Percentiles rank a stretch among this genome's conserved stretches.
phyloP scores from a whole-genome alignment of 2,888 invertebrate genomes.

The Allolobophora icterica region DNA sequence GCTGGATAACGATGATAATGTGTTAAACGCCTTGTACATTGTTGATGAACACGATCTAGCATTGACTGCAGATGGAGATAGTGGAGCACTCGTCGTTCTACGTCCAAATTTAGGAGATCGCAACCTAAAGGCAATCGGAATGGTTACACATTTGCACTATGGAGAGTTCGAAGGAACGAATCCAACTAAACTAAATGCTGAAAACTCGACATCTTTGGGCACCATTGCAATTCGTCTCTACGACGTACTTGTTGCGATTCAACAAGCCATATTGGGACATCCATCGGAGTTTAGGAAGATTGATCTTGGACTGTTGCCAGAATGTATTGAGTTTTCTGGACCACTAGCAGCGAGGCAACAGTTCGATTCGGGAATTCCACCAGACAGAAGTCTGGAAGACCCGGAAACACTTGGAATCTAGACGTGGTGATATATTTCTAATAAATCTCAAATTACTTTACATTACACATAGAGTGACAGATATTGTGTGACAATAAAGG shows the following conservation, averaged over 20 bases:
- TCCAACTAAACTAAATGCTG: background rate
- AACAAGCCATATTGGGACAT: background rate
- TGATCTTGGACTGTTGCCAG: background rate
- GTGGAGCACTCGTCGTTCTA: background rate
- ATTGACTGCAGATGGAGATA: background rate
- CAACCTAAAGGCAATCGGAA: background rate
- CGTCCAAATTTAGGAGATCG: background rate
- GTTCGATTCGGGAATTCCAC: too few species aligned
- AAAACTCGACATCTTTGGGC: background rate
- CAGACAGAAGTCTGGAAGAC: too few species aligned
- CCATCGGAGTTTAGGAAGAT: background rate
- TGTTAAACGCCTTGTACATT: background rate
- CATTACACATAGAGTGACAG: too few species aligned
- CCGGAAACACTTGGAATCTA: too few species aligned
- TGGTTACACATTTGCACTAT: background rate
- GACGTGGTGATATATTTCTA: too few species aligned
- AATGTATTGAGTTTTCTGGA: too few species aligned
- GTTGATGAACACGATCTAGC: background rate
- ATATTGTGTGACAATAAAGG: too few species aligned
- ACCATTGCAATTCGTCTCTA: constrained; percentile 1
- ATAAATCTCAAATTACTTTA: too few species aligned
- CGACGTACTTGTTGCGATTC: background rate
- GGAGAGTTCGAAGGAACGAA: background rate
- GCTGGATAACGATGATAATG: background rate
- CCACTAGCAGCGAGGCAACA: too few species aligned